Evolutionary conservation across 2,888 invertebrate species (phyloP), one percentile per base, ranked within the genome.

Genomic region (Oscheius sp.): DNA sequence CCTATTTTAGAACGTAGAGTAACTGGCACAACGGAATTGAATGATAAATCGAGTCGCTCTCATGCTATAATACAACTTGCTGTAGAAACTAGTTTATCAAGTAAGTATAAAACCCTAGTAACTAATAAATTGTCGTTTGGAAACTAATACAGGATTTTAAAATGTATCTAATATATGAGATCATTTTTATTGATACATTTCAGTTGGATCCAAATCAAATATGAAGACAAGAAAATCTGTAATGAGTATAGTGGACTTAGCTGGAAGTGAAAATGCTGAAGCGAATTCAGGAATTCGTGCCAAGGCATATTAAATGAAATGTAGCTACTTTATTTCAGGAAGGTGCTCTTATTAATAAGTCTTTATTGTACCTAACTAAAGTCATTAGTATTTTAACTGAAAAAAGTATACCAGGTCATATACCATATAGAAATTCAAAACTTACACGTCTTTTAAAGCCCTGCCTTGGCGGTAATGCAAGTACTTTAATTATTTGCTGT

Each of bases 361-460:
- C 56, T n/a, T 63, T 68, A 1, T 32, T 68, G 1, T n/a, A 51
- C 2, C 54, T 68, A 2, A 49, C 63, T 3, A 68, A 56, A 17
- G 62, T 62, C 30, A 68, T 68, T n/a, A 28, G 26, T 20, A 22
- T 36, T 9, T 49, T 67, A 20, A 45, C 62, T 14, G 61, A 67
- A 14, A 54, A 67, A 33, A 67, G 26, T 12, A 24, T 17, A 6
- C 33, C 9, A 1, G 24, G 12, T 5, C 41, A 62, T 32, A 44
- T 67, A 17, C 49, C 67, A 17, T 68, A 63, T 28, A 51, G 68
- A n/a, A 56, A 68, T 33, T 63, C 63, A n/a, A 63, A 56, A 22
- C 30, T 68, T 1, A 68, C 68, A 2, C 51, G 68, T 9, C 9
- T 68, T 8, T 44, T 68, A 5, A 68, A 68, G 30, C 62, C 63